These are phyloP conservation scores for Mormoops blainvillei DNA, from an alignment of 2,113 vertebrate species.

Conservation along the genomic window DNA sequence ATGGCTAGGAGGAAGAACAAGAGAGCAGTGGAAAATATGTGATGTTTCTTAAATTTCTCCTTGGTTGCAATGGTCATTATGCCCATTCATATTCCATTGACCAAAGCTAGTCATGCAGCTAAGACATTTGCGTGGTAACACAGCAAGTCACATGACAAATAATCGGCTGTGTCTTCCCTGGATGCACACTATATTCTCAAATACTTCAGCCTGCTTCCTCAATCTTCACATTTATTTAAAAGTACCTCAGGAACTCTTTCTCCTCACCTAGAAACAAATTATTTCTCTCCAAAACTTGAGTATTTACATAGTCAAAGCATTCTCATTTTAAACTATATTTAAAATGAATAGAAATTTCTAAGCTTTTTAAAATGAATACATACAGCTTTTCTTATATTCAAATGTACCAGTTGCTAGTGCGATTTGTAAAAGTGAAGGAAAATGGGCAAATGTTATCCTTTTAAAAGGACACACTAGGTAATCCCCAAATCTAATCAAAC, in stretches of 20 bases:
- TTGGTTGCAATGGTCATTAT: neutral
- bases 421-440: neutral
- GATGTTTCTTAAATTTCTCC: neutral
- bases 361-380: neutral
- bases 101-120: neutral
- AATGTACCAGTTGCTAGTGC: neutral
- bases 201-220: neutral
- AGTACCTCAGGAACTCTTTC: neutral
- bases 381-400: neutral
- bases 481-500: neutral
- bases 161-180: neutral
- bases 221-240: neutral
- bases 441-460: neutral
- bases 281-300: neutral
- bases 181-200: neutral
- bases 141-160: neutral
- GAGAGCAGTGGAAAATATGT: neutral
- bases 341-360: neutral
- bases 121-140: neutral
- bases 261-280: neutral
- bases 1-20: neutral
- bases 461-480: neutral
- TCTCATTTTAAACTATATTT: neutral
- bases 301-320: neutral
- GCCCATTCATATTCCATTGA: neutral